Percentiles rank a stretch among this genome's conserved stretches.
These are phyloP conservation scores for Circaetus cinerascens DNA, from an alignment of 2,113 vertebrate genomes.

Conservation along the genomic window DNA sequence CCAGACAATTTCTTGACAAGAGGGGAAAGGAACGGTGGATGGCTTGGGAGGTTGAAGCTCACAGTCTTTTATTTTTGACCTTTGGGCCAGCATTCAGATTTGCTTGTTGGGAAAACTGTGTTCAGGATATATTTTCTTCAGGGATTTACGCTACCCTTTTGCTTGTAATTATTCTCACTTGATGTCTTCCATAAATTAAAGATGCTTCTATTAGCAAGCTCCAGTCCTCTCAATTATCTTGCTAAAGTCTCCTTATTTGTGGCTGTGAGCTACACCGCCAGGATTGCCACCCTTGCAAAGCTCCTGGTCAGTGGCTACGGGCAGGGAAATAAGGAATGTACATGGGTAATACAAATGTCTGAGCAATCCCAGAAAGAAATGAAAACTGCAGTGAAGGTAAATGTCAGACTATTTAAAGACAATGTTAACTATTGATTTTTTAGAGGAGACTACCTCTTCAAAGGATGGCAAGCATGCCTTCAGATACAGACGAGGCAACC, in stretches of 20 bases:
- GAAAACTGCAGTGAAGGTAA: conserved; percentile 64
- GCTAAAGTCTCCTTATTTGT: neutral
- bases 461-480: conserved; percentile 42
- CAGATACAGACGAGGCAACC: neutral
- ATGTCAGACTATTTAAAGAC: conserved; percentile 69
- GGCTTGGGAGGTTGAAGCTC: neutral
- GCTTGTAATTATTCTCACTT: conserved; percentile 42
- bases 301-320: neutral
- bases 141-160: conserved; percentile 38
- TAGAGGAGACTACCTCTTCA: conserved; percentile 59
- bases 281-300: neutral
- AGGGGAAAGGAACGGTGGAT: neutral
- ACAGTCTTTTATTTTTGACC: conserved; percentile 36
- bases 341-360: conserved; percentile 24
- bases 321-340: neutral
- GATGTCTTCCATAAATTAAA: conserved; percentile 57
- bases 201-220: conserved; percentile 26
- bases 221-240: conserved; percentile 13
- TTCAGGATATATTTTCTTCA: conserved; percentile 31
- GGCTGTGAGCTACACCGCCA: neutral
- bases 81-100: conserved; percentile 34
- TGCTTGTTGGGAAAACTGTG: conserved; percentile 19
- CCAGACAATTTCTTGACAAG: neutral
- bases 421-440: conserved; percentile 70
- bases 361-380: conserved; percentile 53